phyloP scores from a whole-genome alignment of 2,797 vertebrate genomes.

The Taeniopygia guttata region DNA sequence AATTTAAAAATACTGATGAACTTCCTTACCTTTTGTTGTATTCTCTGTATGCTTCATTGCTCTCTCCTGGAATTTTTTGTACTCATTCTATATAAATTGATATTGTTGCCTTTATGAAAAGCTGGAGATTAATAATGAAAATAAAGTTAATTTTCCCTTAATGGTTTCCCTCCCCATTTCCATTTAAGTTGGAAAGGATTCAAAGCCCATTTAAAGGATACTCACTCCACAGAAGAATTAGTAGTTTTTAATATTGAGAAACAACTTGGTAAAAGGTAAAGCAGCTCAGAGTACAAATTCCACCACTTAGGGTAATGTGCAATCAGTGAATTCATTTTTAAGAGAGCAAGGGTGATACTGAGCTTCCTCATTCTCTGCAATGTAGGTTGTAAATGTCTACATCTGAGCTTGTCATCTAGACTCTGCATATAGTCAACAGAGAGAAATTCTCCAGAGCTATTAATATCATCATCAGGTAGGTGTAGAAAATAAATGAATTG shows the following conservation, averaged over 20 bases:
- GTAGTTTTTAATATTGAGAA: background rate
- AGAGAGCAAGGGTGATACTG: background rate
- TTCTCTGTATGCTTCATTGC: background rate
- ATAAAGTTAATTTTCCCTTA: background rate
- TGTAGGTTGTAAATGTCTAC: background rate
- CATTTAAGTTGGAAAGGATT: background rate
- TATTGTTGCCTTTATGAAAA: background rate
- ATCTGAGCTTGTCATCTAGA: background rate
- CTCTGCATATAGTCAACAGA: background rate
- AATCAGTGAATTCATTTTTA: background rate
- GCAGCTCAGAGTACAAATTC: background rate
- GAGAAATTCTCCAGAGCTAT: background rate
- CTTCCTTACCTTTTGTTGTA: background rate
- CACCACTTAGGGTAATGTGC: background rate
- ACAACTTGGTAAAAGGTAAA: background rate
- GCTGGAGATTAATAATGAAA: background rate
- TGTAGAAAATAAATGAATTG: background rate
- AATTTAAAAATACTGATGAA: background rate
- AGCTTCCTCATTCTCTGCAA: background rate
- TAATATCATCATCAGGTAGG: background rate
- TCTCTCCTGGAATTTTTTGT: background rate
- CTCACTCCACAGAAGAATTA: background rate
- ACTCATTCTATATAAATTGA: background rate
- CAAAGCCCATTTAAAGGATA: background rate
- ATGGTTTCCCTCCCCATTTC: background rate